Percentiles rank a stretch among this genome's conserved stretches.
Conservation (phyloP, 2,113 vertebrate genomes). For the Myotis davidii region DNA sequence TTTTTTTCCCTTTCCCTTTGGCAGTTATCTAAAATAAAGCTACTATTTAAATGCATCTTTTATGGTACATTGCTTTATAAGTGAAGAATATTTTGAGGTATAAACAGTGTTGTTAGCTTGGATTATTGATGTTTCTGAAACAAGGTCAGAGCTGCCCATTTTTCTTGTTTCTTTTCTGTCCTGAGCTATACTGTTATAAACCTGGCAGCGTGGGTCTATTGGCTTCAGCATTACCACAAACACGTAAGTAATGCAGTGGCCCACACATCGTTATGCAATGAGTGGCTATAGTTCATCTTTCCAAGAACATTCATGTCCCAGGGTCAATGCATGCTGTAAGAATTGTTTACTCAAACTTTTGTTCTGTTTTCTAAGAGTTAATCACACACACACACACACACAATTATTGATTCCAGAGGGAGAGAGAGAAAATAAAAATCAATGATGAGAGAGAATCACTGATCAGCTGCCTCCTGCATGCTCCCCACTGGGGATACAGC, state of each 20-base stretch:
- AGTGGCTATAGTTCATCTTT: neutral
- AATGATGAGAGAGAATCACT: no score
- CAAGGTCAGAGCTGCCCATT: neutral
- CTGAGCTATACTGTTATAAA: neutral
- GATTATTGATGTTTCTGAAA: neutral
- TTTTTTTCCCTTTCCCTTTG: neutral
- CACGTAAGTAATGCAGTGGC: neutral
- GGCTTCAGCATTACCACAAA: neutral
- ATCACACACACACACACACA: neutral
- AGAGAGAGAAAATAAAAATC: no score
- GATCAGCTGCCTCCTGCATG: no score
- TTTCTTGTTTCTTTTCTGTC: neutral
- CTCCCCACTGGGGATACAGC: no score
- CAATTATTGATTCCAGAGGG: no score
- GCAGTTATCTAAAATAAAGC: neutral
- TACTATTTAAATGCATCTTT: neutral
- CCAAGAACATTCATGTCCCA: neutral
- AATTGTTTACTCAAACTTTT: neutral
- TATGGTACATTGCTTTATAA: neutral
- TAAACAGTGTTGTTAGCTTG: neutral
- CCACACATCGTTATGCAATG: neutral
- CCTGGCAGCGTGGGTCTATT: neutral
- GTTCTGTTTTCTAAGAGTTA: neutral
- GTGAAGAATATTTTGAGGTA: neutral
- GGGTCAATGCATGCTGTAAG: neutral